Conservation (phyloP, 2,113 vertebrate species). For the Otus sunia region DNA sequence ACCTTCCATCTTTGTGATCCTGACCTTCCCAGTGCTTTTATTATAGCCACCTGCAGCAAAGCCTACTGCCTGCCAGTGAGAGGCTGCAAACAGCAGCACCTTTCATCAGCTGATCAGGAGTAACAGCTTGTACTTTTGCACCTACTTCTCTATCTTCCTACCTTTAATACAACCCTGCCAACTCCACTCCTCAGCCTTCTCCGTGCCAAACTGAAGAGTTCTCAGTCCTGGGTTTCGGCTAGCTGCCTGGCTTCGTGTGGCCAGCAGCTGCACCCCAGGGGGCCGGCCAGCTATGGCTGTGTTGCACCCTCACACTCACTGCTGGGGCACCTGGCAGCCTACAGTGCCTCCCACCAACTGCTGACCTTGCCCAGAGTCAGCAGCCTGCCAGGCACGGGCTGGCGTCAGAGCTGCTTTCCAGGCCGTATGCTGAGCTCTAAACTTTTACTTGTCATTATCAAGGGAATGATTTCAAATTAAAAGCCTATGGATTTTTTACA, state of each 20-base stretch:
- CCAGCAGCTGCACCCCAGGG: not conserved
- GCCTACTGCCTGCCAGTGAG: not conserved
- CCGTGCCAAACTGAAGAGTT: not conserved
- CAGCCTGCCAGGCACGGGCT: rapidly evolving
- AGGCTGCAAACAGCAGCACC: not conserved
- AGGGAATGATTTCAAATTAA: not conserved
- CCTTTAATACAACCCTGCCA: not conserved
- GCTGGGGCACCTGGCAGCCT: not conserved
- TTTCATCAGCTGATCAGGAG: not conserved
- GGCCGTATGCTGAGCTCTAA: not conserved
- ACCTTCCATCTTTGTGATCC: not conserved
- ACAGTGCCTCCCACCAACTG: not conserved
- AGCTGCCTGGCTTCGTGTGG: not conserved
- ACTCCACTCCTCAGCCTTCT: not conserved
- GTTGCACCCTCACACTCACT: rapidly evolving
- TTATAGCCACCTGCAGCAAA: not conserved
- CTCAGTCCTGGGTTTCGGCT: not conserved
- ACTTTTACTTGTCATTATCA: not conserved
- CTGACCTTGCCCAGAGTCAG: not conserved
- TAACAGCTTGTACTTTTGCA: not conserved
- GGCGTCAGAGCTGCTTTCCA: not conserved
- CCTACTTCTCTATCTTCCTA: not conserved
- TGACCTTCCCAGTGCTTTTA: not conserved
- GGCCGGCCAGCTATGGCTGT: rapidly evolving
- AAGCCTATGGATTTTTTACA: not conserved